These are phyloP conservation scores for Raja brachyura DNA, from an alignment of 2,113 vertebrate genomes.

Conservation along the genomic window DNA sequence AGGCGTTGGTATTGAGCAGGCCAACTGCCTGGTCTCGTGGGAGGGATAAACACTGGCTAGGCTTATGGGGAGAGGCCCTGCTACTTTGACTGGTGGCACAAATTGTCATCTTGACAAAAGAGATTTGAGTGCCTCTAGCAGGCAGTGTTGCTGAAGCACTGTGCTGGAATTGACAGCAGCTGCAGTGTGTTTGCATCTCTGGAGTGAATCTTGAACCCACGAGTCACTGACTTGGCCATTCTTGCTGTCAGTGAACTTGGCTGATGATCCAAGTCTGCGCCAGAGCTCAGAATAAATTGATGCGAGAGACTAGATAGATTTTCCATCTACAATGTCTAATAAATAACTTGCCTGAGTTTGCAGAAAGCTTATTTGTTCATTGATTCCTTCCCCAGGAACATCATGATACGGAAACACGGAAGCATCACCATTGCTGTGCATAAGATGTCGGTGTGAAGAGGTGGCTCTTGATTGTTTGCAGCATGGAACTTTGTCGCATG, in stretches of 20 bases:
- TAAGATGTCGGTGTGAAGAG: slow-evolving; percentile 74
- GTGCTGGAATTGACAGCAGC: no score
- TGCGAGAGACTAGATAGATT: no score
- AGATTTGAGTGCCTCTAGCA: not conserved
- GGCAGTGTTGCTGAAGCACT: no score
- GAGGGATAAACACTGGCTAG: no score
- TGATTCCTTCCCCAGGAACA: slow-evolving; percentile 62
- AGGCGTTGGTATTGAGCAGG: no score
- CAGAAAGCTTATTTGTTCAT: not conserved
- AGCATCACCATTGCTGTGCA: slow-evolving; percentile 86
- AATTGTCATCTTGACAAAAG: not conserved
- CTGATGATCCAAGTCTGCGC: not conserved
- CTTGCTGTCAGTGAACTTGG: not conserved
- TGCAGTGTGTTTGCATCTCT: not conserved
- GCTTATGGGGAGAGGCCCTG: no score
- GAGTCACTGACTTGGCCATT: not conserved
- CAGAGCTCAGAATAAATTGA: not conserved
- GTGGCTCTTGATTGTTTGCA: not conserved
- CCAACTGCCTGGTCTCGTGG: no score
- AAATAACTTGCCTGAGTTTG: not conserved
- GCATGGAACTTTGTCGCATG: not conserved
- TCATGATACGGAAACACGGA: slow-evolving; percentile 87
- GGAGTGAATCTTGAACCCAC: not conserved
- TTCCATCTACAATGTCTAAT: not conserved
- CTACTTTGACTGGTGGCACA: no score